These are phyloP conservation scores for Mustelus asterias DNA, from an alignment of 2,113 vertebrate species.

Conservation along the genomic window DNA sequence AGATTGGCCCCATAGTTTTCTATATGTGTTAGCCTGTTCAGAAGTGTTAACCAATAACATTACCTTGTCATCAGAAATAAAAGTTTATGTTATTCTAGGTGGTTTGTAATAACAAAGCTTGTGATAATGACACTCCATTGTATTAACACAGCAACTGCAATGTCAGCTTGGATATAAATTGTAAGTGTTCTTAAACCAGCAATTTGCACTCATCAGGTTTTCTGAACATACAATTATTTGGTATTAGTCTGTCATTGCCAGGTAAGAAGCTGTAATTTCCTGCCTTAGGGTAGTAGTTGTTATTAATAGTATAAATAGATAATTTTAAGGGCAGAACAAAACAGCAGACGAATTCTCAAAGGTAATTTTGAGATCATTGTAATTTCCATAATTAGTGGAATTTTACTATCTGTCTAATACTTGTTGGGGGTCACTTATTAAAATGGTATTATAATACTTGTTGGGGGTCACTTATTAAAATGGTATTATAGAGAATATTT, in stretches of 20 bases:
- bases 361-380: constrained; percentile 7
- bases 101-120: not conserved
- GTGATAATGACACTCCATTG: not conserved
- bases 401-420: not conserved
- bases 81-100: not conserved
- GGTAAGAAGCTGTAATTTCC: constrained; percentile 33
- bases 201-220: constrained; percentile 19
- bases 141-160: constrained; percentile 12
- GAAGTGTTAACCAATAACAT: not conserved
- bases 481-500: too few relatives aligned
- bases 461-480: not conserved
- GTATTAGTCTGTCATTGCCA: constrained; percentile 37
- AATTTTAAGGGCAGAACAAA: constrained; percentile 14
- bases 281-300: constrained; percentile 10
- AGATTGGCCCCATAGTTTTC: not conserved
- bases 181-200: constrained; percentile 23
- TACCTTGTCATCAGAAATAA: not conserved
- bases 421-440: not conserved
- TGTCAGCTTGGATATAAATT: constrained; percentile 3
- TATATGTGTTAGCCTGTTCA: not conserved
- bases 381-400: constrained; percentile 14
- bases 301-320: constrained; percentile 36
- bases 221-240: constrained; percentile 31
- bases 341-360: not conserved
- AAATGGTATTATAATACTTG: not conserved